Conservation (phyloP, 2,888 invertebrate genomes). For the Bombylius discolor region DNA sequence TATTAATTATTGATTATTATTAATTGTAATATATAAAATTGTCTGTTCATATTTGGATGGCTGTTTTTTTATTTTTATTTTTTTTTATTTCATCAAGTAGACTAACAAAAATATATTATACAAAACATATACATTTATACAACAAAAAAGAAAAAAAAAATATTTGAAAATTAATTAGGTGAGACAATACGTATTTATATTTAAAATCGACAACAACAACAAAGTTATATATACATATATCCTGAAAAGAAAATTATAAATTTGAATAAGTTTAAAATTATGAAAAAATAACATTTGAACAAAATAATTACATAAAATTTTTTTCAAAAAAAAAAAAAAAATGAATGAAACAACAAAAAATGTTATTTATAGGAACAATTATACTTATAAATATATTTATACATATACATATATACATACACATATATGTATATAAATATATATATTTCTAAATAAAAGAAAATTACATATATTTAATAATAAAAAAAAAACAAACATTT, state of each 20-base stretch:
- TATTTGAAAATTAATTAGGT: slow-evolving; percentile 3
- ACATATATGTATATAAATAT: no score
- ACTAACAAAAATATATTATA: not conserved
- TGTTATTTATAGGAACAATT: no score
- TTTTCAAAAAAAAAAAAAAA: no score
- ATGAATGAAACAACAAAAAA: no score
- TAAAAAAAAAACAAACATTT: no score
- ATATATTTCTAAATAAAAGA: no score
- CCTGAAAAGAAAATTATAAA: slow-evolving; percentile 1
- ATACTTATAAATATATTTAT: no score
- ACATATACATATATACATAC: no score
- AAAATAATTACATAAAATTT: no score
- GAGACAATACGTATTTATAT: slow-evolving; percentile 14
- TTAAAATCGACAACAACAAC: not conserved
- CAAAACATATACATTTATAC: no score
- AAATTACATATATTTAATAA: no score
- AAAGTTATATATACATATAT: not conserved
- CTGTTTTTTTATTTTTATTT: slow-evolving; percentile 5
- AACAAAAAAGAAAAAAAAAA: no score
- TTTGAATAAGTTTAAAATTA: slow-evolving; percentile 4
- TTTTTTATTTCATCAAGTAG: not conserved
- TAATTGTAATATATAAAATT: not conserved
- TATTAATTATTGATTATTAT: not conserved
- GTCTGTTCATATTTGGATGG: slow-evolving; percentile 13
- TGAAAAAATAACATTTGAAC: not conserved